phyloP scores from a whole-genome alignment of 1,140 invertebrate genomes.

The Mesaphorura yosii region DNA sequence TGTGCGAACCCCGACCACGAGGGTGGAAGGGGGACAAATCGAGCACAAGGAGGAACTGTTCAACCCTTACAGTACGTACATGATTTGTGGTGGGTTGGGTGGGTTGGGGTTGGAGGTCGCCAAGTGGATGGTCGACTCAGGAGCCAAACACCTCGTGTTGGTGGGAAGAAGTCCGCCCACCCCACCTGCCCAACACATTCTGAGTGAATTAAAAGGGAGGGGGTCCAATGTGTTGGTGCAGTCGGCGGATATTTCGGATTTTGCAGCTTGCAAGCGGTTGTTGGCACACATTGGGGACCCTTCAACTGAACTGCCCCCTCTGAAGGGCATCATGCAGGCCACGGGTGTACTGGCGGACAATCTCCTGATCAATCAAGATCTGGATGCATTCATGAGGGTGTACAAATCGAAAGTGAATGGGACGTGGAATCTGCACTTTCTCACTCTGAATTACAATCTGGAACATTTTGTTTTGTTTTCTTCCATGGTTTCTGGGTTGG shows the following conservation, averaged over 20 bases:
- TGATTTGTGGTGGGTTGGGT: constrained; percentile 19
- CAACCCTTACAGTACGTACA: constrained; percentile 11
- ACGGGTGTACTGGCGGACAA: constrained; percentile 12
- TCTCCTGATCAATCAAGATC: not conserved
- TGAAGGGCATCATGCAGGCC: constrained; percentile 18
- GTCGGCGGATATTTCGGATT: constrained; percentile 8
- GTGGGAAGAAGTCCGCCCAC: constrained; percentile 6
- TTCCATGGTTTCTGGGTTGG: constrained; percentile 1
- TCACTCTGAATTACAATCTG: constrained; percentile 4
- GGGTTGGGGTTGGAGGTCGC: constrained; percentile 15
- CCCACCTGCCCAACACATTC: not conserved
- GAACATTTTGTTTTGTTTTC: constrained; percentile 16
- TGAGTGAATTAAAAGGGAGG: not conserved
- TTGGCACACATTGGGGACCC: not conserved
- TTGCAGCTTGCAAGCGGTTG: not conserved
- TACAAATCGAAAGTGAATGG: constrained; percentile 17
- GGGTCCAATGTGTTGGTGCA: not conserved
- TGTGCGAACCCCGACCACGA: not conserved
- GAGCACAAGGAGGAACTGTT: not conserved
- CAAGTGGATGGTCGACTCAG: constrained; percentile 8
- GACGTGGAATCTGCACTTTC: constrained; percentile 13
- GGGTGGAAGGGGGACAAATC: not conserved
- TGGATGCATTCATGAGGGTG: constrained; percentile 7
- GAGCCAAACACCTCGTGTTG: constrained; percentile 13
- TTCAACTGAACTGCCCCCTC: constrained; percentile 1